These are phyloP conservation scores for Siniperca obscura DNA, from an alignment of 2,797 vertebrate genomes.

Conservation along the genomic window DNA sequence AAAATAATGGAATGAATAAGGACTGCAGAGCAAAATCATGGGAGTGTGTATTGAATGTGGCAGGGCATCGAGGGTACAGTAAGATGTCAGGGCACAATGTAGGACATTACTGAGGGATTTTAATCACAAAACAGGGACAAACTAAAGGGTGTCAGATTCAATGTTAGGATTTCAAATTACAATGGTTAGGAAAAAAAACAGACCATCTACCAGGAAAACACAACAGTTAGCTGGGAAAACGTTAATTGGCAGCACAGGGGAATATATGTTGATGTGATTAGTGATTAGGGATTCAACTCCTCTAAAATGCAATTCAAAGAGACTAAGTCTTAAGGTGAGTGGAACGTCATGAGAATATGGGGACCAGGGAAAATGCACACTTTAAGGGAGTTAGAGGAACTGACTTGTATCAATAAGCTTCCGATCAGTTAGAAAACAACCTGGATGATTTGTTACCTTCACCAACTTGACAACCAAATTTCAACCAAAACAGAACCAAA, in stretches of 20 bases:
- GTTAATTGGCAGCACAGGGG: slow-evolving; percentile 42
- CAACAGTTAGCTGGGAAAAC: slow-evolving; percentile 57
- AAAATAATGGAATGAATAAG: slow-evolving; percentile 60
- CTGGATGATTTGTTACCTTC: slow-evolving; percentile 52
- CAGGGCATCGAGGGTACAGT: slow-evolving; percentile 45
- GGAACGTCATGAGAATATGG: slow-evolving; percentile 44
- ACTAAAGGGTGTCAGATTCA: slow-evolving; percentile 50
- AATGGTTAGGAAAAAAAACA: slow-evolving; percentile 61
- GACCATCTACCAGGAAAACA: slow-evolving; percentile 57
- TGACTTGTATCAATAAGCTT: slow-evolving; percentile 38
- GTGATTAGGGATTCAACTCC: slow-evolving; percentile 34
- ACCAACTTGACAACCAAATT: slow-evolving; percentile 71
- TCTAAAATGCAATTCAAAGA: slow-evolving; percentile 31
- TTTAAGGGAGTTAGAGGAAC: slow-evolving; percentile 64
- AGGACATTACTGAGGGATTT: slow-evolving; percentile 49
- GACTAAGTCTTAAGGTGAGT: slow-evolving; percentile 39
- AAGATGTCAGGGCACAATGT: slow-evolving; percentile 58
- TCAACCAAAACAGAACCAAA: slow-evolving; percentile 77
- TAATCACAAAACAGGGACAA: slow-evolving; percentile 65
- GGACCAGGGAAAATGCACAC: slow-evolving; percentile 41
- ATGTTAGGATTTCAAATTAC: slow-evolving; percentile 57
- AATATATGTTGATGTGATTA: slow-evolving; percentile 49
- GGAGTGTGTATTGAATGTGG: slow-evolving; percentile 47
- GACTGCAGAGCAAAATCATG: slow-evolving; percentile 60
- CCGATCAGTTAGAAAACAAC: slow-evolving; percentile 39